A percentile compares a stretch with the other conserved stretches of the same genome.
Conservation (phyloP, 2,113 vertebrate genomes). For the Ctenodactylus gundi region DNA sequence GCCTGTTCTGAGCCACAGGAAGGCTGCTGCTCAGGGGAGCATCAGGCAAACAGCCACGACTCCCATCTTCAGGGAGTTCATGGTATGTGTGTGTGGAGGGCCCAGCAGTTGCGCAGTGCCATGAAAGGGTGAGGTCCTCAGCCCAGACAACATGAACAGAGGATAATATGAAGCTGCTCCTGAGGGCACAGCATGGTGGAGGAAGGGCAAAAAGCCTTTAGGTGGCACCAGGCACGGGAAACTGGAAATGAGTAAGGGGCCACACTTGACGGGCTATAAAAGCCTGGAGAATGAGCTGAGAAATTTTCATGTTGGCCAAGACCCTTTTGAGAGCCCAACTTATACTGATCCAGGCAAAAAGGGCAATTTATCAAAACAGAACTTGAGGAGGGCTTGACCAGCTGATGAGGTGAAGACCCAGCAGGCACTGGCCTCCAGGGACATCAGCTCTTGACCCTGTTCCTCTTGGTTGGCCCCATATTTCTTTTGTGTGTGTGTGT, state of each 20-base stretch:
- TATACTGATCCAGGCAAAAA: neutral
- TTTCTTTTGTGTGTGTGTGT: neutral
- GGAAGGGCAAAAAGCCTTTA: neutral
- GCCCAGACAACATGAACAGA: neutral
- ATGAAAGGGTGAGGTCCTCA: neutral
- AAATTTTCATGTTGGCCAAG: neutral
- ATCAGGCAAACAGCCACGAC: rapidly evolving
- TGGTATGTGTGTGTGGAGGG: neutral
- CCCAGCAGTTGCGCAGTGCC: neutral
- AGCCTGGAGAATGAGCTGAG: neutral
- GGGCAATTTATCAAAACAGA: neutral
- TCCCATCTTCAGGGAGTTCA: neutral
- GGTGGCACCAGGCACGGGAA: neutral
- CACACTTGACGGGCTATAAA: neutral
- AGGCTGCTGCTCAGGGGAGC: neutral
- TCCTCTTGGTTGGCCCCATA: neutral
- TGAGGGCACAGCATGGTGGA: neutral
- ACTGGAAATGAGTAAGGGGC: neutral
- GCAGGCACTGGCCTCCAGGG: neutral
- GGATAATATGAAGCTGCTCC: neutral
- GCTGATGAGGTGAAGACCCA: neutral
- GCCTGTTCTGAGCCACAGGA: neutral
- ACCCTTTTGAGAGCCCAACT: neutral
- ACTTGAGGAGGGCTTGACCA: neutral
- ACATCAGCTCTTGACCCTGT: neutral